Evolutionary conservation across 1,140 invertebrate species (phyloP).

Genomic region (Ooceraea biroi): DNA sequence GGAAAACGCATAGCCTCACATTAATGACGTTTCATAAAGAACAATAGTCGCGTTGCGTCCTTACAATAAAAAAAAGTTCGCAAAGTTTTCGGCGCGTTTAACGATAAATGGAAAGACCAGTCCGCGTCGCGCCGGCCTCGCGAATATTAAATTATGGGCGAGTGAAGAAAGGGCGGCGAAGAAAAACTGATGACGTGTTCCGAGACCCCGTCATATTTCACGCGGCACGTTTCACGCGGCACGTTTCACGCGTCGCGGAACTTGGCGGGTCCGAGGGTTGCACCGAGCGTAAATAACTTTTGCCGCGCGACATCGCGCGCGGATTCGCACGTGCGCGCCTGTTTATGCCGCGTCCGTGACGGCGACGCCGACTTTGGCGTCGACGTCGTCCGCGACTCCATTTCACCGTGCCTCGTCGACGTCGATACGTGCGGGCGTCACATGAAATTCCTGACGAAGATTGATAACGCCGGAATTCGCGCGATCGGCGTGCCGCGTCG

Average conservation of each 20-base stretch:
- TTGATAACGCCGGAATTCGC: conserved; percentile 38
- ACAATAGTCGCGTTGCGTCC: neutral
- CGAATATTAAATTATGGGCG: conserved; percentile 66
- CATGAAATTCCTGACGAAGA: conserved; percentile 55
- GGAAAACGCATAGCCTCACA: neutral
- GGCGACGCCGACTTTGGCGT: no score
- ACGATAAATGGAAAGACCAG: conserved; percentile 43
- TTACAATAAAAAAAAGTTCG: conserved; percentile 37
- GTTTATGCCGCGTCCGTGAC: conserved; percentile 33
- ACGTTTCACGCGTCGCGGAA: conserved; percentile 70
- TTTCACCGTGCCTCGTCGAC: conserved; percentile 46
- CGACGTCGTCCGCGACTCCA: no score
- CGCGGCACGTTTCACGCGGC: conserved; percentile 66
- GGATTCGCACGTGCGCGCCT: conserved; percentile 49
- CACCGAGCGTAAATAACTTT: conserved; percentile 65
- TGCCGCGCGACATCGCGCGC: neutral
- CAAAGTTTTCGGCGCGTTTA: conserved; percentile 33
- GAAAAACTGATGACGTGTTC: conserved; percentile 32
- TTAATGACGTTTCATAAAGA: conserved; percentile 35
- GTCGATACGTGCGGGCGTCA: conserved; percentile 36
- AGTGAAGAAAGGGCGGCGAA: conserved; percentile 25
- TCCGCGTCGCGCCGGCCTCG: conserved; percentile 39
- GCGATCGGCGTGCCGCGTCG: conserved; percentile 1
- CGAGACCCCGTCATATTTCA: conserved; percentile 66
- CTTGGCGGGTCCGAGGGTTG: conserved; percentile 24